phyloP scores from a whole-genome alignment of 2,113 vertebrate genomes.

The Elachura formosa region DNA sequence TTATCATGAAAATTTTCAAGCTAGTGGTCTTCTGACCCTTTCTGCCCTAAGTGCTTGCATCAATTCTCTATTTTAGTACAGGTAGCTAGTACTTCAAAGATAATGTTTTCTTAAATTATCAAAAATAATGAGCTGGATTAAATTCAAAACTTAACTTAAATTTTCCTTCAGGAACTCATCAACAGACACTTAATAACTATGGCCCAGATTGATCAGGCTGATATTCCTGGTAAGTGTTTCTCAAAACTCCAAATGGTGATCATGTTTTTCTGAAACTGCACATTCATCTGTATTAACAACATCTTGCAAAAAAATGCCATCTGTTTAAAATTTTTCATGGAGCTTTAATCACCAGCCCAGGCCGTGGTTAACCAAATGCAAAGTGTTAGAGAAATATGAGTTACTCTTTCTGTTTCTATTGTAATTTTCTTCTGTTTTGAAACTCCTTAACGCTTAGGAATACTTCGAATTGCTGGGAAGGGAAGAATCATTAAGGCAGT shows the following conservation, averaged over 20 bases:
- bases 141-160: neutral
- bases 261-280: neutral
- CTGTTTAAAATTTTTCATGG: neutral
- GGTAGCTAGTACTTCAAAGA: neutral
- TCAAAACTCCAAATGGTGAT: neutral
- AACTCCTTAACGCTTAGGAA: neutral
- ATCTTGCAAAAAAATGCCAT: neutral
- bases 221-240: slow-evolving; percentile 87
- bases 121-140: neutral
- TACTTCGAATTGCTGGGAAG: neutral
- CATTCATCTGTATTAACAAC: neutral
- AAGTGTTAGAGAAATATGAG: neutral
- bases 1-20: neutral
- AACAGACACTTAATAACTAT: slow-evolving; percentile 98
- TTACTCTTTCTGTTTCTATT: neutral
- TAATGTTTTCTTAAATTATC: neutral
- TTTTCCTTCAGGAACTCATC: slow-evolving; percentile 87
- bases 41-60: neutral
- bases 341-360: neutral
- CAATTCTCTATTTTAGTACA: neutral
- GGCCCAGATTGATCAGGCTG: slow-evolving; percentile 97
- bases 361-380: neutral
- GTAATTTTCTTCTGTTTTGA: neutral
- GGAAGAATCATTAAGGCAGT: neutral
- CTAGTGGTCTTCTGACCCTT: neutral